Conservation (phyloP, 1,140 invertebrate species). For the Drosophila pruinosa region DNA sequence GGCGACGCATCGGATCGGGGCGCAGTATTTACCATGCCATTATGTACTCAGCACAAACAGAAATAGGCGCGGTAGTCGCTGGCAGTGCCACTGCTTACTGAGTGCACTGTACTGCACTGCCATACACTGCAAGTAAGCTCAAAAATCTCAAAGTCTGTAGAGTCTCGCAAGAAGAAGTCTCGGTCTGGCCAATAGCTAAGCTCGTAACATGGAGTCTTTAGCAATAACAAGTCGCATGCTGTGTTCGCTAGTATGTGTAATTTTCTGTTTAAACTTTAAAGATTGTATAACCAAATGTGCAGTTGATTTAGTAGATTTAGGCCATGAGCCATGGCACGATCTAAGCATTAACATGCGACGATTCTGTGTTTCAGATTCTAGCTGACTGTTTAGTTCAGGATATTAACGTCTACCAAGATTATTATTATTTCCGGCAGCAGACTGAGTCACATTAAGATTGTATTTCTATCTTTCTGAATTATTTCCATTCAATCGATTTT, state of each 20-base stretch:
- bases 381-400: no score
- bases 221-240: conserved; percentile 42
- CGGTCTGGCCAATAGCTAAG: conserved; percentile 27
- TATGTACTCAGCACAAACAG: conserved; percentile 54
- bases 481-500: background rate
- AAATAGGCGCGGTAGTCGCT: conserved; percentile 50
- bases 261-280: conserved; percentile 25
- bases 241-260: conserved; percentile 4
- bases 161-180: conserved; percentile 58
- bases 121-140: background rate
- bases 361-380: background rate
- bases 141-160: background rate
- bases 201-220: conserved; percentile 36
- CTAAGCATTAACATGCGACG: no score
- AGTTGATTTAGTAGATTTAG: conserved; percentile 64
- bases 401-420: no score
- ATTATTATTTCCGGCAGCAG: conserved; percentile 28
- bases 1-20: background rate
- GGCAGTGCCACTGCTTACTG: background rate
- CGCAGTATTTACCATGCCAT: conserved; percentile 7
- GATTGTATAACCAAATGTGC: conserved; percentile 64
- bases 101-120: background rate
- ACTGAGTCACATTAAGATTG: no score
- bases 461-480: background rate
- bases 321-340: conserved; percentile 36